A percentile compares a stretch with the other conserved stretches of the same genome.
phyloP scores from a whole-genome alignment of 1,140 invertebrate species.

The Hyles euphorbiae region DNA sequence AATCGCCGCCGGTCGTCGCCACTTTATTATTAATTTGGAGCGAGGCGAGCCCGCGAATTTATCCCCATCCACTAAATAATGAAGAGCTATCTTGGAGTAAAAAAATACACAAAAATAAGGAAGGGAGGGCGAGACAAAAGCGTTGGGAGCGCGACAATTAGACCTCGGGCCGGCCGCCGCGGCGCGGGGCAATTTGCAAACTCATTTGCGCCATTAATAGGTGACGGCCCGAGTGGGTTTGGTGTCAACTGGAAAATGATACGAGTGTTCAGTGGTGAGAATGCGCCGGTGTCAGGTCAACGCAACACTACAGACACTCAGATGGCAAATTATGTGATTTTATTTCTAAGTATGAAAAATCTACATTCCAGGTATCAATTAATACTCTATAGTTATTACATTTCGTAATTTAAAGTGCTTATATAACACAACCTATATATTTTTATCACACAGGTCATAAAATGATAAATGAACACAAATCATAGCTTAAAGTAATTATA shows the following conservation, averaged over 20 bases:
- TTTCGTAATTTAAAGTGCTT: too few relatives aligned
- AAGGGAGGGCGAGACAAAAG: constrained; percentile 8
- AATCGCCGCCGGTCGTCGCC: constrained; percentile 17
- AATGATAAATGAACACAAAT: too few relatives aligned
- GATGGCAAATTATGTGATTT: too few relatives aligned
- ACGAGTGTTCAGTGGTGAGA: constrained; percentile 6
- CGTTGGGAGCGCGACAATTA: constrained; percentile 6
- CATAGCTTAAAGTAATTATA: too few relatives aligned
- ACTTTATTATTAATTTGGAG: constrained; percentile 30
- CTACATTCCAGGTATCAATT: too few relatives aligned
- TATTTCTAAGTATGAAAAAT: too few relatives aligned
- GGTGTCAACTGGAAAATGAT: constrained; percentile 12
- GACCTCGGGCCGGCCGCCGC: not conserved
- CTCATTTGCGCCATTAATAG: constrained; percentile 34
- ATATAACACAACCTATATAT: too few relatives aligned
- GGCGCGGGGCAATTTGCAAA: constrained; percentile 17
- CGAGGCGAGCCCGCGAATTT: constrained; percentile 23
- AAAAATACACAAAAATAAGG: constrained; percentile 17
- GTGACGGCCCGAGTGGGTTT: constrained; percentile 15
- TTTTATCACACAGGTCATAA: too few relatives aligned
- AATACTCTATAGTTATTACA: too few relatives aligned
- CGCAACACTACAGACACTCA: too few relatives aligned
- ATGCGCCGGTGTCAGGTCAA: not conserved
- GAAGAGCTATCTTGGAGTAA: constrained; percentile 19
- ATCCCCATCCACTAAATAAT: constrained; percentile 28